Evolutionary conservation across 2,113 vertebrate species (phyloP), one percentile per base, ranked within the genome.

Genomic region (Rhabdornis inornatus): DNA sequence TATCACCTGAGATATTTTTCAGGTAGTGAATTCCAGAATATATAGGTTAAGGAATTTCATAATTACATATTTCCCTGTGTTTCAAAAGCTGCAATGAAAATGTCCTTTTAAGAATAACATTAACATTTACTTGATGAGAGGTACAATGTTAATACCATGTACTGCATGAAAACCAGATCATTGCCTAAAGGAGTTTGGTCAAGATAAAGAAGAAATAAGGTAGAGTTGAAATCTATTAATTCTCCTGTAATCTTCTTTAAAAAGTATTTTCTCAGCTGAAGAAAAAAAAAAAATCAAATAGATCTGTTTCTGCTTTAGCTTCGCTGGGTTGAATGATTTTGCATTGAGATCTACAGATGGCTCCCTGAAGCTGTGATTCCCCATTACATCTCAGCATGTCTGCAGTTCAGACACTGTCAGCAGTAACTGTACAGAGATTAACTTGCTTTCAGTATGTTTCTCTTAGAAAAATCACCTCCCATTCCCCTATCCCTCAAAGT

Each of bases 331-430:
- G 76, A 90, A 78, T 66, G 56, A 81, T 82, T 95, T 93, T 94
- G 76, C 89, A 87, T 49, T 68, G 92, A 93, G 65, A 78, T 44
- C 64, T 70, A 71, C 77, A 82, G 91, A 89, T 86, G 86, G 60
- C 66, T 92, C 83, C 91, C 87, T 77, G 76, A 97, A 94, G 77
- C 81, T 91, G 69, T 2, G 4, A 79, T 87, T 92, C 84, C 66
- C 91, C 86, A 65, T 95, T 91, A 82, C 40, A 45, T 95, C 91
- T 89, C 92, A 91, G 87, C 85, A 83, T 53, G 88, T 80, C 79
- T 87, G 57, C 44, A 79, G 53, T 79, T 95, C 89, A 95, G 81
- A 79, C 61, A 57, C 42, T 91, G 65, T 76, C 84, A 82, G 49
- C 85, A 92, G 45, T 57, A 91, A 91, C 92, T 65, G 53, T 76